Base-by-base conservation (phyloP, 1,140 invertebrate genomes). In the Melipona quadrifasciata region DNA sequence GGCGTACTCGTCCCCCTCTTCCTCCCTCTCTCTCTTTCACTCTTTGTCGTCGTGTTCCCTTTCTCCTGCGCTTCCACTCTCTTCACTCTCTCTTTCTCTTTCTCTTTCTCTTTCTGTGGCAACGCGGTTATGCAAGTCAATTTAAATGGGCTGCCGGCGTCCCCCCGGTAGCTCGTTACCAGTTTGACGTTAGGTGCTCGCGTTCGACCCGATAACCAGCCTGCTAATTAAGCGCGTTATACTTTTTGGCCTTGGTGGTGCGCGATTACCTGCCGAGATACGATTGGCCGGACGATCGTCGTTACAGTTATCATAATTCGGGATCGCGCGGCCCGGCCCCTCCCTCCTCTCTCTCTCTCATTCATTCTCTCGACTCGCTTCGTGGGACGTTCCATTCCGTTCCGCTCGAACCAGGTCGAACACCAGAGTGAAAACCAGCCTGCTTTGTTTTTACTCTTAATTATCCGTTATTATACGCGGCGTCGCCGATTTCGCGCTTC, bases 111-210 rank as follows among this genome's bases (percentile, higher is more conserved):
- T 88, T 72, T 86, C 80, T 75, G 80, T 79, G 85, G 85, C 78
- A 68, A 84, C 78, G 87, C 87, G 91, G 92, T 94, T 94, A 93
- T 93, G 92, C 92, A 92, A 94, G 93, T 93, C 89, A 92, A 94
- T 94, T 94, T 93, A 94, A 94, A 94, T 94, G 92, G 87, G 89
- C 84, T 85, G 84, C 80, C 71, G 85, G 87, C 88, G 85, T 87
- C 84, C 85, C 86, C 72, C 61, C 19, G 72, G 67, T 85, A 84
- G 88, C 90, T 91, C 89, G 91, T 92, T 93, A 93, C 90, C 90
- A 91, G 84, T 91, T 91, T 88, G 88, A 86, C 84, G 79, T 67
- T 87, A 73, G 79, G 82, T 64, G 87, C 70, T 58, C 70, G 39
- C 80, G 64, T 79, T 85, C 85, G 85, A 82, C 76, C 72, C 64